These are phyloP conservation scores for Anolis carolinensis DNA, from an alignment of 2,113 vertebrate genomes.

Conservation along the genomic window DNA sequence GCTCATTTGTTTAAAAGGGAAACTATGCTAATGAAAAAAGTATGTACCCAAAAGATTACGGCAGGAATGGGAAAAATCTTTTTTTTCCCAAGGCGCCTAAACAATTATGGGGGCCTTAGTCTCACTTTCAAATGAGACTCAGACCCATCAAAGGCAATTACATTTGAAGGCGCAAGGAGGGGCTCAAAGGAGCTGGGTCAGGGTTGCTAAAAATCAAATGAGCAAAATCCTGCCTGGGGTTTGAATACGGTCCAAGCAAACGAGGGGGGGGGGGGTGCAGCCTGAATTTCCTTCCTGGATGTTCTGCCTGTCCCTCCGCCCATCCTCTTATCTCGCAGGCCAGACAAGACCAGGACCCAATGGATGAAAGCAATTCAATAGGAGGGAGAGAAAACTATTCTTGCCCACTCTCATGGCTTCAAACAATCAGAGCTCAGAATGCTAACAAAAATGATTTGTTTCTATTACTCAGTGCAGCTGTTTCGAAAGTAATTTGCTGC, in stretches of 20 bases:
- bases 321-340: not conserved
- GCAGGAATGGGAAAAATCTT: not conserved
- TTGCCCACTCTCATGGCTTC: not conserved
- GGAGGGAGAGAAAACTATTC: not conserved
- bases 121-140: not conserved
- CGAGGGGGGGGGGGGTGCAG: not conserved
- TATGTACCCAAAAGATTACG: not conserved
- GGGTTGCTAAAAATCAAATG: not conserved
- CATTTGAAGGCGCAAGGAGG: not conserved
- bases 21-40: constrained; percentile 30
- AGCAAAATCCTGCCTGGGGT: not conserved
- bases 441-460: too few species aligned
- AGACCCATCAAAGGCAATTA: constrained; percentile 4
- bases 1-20: constrained; percentile 11
- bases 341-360: not conserved
- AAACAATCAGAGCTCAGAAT: not conserved
- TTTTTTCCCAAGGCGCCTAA: constrained; percentile 1
- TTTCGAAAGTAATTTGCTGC: too few species aligned
- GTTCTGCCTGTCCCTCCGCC: not conserved
- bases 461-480: too few species aligned
- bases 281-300: not conserved
- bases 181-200: too few species aligned
- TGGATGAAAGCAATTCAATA: not conserved
- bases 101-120: constrained; percentile 14
- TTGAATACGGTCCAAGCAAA: not conserved